Conservation (phyloP, 2,888 invertebrate species). For the Oxytorus armatus region DNA sequence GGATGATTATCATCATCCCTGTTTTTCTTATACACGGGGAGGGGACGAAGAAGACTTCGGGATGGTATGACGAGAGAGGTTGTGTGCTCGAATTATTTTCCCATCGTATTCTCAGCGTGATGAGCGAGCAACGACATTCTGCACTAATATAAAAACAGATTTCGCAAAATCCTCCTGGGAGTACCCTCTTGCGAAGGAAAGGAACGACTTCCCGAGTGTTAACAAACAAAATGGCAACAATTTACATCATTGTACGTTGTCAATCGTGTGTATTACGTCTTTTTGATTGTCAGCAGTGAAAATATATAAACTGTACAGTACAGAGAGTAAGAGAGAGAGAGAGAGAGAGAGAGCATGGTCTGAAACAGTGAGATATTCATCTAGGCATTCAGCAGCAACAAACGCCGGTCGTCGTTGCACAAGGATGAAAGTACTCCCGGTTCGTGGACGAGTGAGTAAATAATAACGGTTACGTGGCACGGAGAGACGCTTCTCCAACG, state of each 20-base stretch:
- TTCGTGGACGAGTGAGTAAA: slow-evolving; percentile 80
- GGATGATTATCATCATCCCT: not conserved
- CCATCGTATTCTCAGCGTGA: slow-evolving; percentile 4
- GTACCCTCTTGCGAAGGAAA: no score
- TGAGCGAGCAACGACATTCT: not conserved
- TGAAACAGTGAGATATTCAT: slow-evolving; percentile 59
- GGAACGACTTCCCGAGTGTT: not conserved
- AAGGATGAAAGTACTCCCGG: slow-evolving; percentile 81
- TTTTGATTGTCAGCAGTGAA: not conserved
- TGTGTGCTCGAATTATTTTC: not conserved
- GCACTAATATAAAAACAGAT: not conserved
- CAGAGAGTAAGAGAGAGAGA: slow-evolving; percentile 37
- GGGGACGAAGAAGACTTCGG: not conserved
- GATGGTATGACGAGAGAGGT: not conserved
- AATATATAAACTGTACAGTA: not conserved
- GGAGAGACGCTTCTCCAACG: slow-evolving; percentile 68
- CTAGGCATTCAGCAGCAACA: slow-evolving; percentile 54
- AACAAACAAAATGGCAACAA: not conserved
- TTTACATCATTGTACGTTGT: not conserved
- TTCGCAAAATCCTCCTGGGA: slow-evolving; percentile 2
- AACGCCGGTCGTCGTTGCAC: slow-evolving; percentile 75
- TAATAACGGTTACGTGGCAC: slow-evolving; percentile 82
- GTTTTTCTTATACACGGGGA: not conserved
- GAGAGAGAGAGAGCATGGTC: slow-evolving; percentile 40
- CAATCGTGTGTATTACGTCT: slow-evolving; percentile 1